A percentile compares a stretch with the other conserved stretches of the same genome.
Conservation (phyloP, 1,140 invertebrate genomes). For the Antheraea pernyi region DNA sequence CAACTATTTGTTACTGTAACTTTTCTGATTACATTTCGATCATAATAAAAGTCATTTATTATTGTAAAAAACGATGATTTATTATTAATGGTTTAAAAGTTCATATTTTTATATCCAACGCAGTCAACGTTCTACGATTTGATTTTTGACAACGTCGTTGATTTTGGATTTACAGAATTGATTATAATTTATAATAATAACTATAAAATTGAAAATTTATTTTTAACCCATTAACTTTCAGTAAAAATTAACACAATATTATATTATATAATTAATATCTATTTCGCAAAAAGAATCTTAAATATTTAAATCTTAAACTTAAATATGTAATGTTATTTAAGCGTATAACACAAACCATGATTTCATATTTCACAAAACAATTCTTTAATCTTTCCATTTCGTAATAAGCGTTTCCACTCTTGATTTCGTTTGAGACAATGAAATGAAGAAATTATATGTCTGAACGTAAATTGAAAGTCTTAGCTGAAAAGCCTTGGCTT, state of each 20-base stretch:
- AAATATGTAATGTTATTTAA: not conserved
- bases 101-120: no score
- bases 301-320: not conserved
- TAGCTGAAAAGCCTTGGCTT: slow-evolving; percentile 31
- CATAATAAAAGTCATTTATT: not conserved
- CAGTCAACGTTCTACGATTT: no score
- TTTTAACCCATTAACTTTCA: no score
- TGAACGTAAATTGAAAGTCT: slow-evolving; percentile 44
- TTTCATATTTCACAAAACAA: slow-evolving; percentile 3
- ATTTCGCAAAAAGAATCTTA: not conserved
- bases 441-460: slow-evolving; percentile 40
- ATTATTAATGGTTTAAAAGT: no score
- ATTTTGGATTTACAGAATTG: no score
- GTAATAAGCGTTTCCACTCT: slow-evolving; percentile 19
- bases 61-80: no score
- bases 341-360: not conserved
- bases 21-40: slow-evolving; percentile 9
- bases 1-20: not conserved
- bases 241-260: no score
- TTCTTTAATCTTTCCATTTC: not conserved
- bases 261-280: no score
- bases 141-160: no score
- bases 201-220: no score
- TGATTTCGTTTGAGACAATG: slow-evolving; percentile 23
- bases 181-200: no score